Evolutionary conservation across 2,797 vertebrate species (phyloP).

Genomic region (Semotilus atromaculatus): DNA sequence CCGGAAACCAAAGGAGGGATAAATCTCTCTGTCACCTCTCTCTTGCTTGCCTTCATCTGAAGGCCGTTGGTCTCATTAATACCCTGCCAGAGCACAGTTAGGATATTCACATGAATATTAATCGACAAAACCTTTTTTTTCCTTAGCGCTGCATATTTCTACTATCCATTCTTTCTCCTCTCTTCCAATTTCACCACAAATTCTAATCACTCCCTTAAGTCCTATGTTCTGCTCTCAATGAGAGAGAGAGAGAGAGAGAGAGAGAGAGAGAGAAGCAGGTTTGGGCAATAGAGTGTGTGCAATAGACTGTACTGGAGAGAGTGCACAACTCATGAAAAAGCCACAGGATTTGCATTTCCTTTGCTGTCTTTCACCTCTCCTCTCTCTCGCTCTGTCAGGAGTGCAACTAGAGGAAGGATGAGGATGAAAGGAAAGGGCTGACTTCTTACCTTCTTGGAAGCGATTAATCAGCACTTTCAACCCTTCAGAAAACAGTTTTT

Average conservation of each 20-base stretch:
- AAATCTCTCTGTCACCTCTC: conserved; percentile 62
- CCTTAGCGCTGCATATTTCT: conserved; percentile 27
- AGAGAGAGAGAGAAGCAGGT: conserved; percentile 38
- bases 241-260: conserved; percentile 69
- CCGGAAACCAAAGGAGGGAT: conserved; percentile 67
- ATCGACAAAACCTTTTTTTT: conserved; percentile 60
- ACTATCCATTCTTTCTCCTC: conserved; percentile 59
- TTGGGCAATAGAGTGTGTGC: conserved; percentile 32
- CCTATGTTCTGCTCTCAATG: conserved; percentile 76
- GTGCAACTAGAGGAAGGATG: conserved; percentile 64
- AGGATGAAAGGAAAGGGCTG: conserved; percentile 72
- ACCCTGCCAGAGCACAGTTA: conserved; percentile 67
- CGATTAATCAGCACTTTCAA: conserved; percentile 75
- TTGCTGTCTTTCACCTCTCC: conserved; percentile 64
- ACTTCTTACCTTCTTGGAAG: conserved; percentile 72
- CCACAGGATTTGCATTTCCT: conserved; percentile 76
- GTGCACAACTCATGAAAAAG: conserved; percentile 29
- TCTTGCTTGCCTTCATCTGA: conserved; percentile 64
- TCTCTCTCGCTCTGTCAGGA: conserved; percentile 61
- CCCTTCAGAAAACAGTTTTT: conserved; percentile 50
- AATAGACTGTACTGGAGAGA: conserved; percentile 31
- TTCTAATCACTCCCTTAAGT: conserved; percentile 80
- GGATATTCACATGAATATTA: conserved; percentile 77
- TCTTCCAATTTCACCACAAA: conserved; percentile 78
- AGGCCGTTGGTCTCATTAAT: conserved; percentile 77